Percentiles rank a stretch among this genome's conserved stretches.
Evolutionary conservation across 2,888 invertebrate genomes (phyloP).

Genomic region (Ectropis crepuscularia): DNA sequence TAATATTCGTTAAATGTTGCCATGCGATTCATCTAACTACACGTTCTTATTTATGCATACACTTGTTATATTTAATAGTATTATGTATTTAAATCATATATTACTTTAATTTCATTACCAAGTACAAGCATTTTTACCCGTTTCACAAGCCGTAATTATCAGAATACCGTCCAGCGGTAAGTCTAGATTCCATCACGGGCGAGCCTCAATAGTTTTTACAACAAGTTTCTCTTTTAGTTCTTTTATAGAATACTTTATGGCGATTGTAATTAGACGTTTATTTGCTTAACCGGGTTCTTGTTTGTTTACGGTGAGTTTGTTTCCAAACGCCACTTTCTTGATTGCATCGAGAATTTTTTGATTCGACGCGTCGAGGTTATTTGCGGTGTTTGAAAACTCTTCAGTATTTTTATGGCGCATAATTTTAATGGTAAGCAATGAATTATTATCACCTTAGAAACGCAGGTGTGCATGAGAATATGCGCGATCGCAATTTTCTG

Average conservation of each 20-base stretch:
- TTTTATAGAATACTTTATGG: conserved; percentile 53
- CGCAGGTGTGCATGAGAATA: conserved; percentile 3
- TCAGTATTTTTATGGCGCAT: conserved; percentile 10
- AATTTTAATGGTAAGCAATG: conserved; percentile 7
- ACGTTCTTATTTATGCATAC: too few relatives aligned
- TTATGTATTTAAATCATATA: too few relatives aligned
- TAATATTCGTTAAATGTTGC: too few relatives aligned
- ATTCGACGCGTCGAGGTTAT: conserved; percentile 35
- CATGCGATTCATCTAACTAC: too few relatives aligned
- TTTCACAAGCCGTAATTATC: conserved; percentile 19
- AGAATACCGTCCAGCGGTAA: conserved; percentile 41
- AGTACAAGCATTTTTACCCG: background rate
- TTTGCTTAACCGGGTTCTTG: conserved; percentile 36
- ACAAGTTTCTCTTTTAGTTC: conserved; percentile 68
- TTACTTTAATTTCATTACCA: too few relatives aligned
- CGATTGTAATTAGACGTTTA: conserved; percentile 50
- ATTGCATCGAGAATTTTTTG: conserved; percentile 34
- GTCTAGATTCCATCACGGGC: conserved; percentile 65
- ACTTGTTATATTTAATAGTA: too few relatives aligned
- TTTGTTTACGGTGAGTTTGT: conserved; percentile 36
- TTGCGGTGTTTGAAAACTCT: conserved; percentile 12
- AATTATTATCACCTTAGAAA: conserved; percentile 10
- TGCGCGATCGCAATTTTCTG: background rate
- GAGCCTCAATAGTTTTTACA: conserved; percentile 69
- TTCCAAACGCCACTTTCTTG: conserved; percentile 38